Conservation (phyloP, 1,140 invertebrate genomes). For the Gonioctena quinquepunctata region DNA sequence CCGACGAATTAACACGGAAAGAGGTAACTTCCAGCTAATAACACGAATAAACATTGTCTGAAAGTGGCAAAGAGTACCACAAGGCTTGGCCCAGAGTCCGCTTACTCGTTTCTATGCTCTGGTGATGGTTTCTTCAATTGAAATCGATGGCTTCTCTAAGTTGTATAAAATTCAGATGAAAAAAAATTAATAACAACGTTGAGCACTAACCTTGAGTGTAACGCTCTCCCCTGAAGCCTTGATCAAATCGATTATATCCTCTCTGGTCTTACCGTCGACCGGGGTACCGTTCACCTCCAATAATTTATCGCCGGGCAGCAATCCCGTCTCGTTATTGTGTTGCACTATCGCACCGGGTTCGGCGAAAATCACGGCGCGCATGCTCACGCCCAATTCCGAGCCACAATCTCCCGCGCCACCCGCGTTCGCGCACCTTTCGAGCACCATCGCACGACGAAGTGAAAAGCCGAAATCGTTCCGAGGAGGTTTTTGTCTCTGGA, state of each 20-base stretch:
- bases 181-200: not conserved
- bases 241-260: conserved; percentile 93
- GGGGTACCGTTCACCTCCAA: conserved; percentile 87
- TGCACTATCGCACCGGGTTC: conserved; percentile 85
- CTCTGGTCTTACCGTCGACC: conserved; percentile 83
- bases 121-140: too few relatives aligned
- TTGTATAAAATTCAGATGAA: too few relatives aligned
- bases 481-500: conserved; percentile 80
- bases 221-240: conserved; percentile 81
- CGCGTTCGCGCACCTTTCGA: conserved; percentile 60
- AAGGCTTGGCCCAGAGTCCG: too few relatives aligned
- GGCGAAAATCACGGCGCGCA: conserved; percentile 85
- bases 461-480: conserved; percentile 94
- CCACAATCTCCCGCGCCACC: conserved; percentile 7
- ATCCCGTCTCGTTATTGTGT: conserved; percentile 76
- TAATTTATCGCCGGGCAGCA: conserved; percentile 90
- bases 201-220: conserved; percentile 79
- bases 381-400: conserved; percentile 53
- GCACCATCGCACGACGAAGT: conserved; percentile 81
- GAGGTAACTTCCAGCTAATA: too few relatives aligned
- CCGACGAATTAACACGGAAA: too few relatives aligned
- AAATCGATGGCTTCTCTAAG: too few relatives aligned
- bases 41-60: too few relatives aligned
- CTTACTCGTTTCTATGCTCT: too few relatives aligned
- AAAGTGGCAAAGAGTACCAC: too few relatives aligned